These are phyloP conservation scores for Rhopalosiphum padi DNA, from an alignment of 1,140 invertebrate species.

Conservation along the genomic window DNA sequence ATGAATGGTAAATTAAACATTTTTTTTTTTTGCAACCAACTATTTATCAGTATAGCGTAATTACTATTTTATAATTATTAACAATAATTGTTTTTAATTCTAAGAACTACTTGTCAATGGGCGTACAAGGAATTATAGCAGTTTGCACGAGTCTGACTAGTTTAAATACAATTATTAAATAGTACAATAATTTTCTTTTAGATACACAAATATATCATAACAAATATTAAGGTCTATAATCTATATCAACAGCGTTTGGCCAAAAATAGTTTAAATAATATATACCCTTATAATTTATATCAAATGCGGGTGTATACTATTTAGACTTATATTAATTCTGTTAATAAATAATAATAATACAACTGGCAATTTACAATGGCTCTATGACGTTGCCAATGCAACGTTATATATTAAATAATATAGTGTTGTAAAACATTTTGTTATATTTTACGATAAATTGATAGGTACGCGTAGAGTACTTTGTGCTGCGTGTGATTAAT, in stretches of 20 bases:
- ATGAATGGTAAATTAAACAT: background rate
- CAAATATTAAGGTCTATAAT: background rate
- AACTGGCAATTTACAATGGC: conserved; percentile 16
- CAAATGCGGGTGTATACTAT: conserved; percentile 35
- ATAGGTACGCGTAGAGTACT: background rate
- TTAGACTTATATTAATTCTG: conserved; percentile 27
- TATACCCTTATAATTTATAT: conserved; percentile 36
- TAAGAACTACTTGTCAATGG: background rate
- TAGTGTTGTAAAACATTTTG: background rate
- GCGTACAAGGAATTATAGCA: background rate
- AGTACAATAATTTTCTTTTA: background rate
- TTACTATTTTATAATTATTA: background rate
- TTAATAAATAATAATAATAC: background rate
- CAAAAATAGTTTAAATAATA: conserved; percentile 17
- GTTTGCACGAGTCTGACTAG: background rate
- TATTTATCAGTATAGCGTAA: background rate
- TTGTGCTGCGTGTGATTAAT: background rate
- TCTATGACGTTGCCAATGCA: conserved; percentile 10
- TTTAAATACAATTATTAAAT: background rate
- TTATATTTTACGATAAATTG: conserved; percentile 13
- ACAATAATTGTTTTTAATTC: background rate
- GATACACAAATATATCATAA: background rate
- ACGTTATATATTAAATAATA: background rate
- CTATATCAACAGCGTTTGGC: conserved; percentile 5
- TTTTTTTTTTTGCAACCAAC: background rate